Conservation (phyloP, 1,140 invertebrate genomes). For the Pogonognathellus flavescens region DNA sequence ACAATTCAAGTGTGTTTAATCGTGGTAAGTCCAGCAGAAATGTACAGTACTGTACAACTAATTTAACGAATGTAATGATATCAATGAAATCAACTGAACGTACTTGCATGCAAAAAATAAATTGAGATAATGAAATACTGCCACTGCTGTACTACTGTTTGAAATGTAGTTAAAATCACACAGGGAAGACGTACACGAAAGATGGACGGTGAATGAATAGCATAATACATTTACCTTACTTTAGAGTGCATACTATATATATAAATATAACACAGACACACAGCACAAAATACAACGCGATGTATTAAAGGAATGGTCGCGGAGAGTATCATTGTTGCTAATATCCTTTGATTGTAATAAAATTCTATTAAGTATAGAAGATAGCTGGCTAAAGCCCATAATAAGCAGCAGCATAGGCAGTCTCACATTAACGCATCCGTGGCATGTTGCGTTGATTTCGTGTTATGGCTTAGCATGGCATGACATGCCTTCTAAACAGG, state of each 20-base stretch:
- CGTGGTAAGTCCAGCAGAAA: neutral
- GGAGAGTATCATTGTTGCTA: conserved; percentile 18
- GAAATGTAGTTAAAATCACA: no score
- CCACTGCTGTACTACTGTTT: neutral
- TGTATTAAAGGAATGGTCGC: no score
- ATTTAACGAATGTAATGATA: conserved; percentile 39
- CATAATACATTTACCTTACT: no score
- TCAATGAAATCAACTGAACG: conserved; percentile 44
- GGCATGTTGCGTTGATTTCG: conserved; percentile 18
- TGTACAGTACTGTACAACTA: conserved; percentile 15
- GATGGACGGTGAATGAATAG: no score
- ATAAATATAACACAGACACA: no score
- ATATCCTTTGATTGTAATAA: conserved; percentile 46
- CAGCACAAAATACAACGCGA: no score
- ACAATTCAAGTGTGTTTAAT: neutral
- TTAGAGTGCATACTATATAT: no score
- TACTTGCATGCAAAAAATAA: conserved; percentile 43
- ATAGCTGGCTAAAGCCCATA: neutral
- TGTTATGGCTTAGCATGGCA: no score
- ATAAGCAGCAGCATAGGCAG: neutral
- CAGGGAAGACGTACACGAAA: no score
- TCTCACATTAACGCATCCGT: conserved; percentile 42
- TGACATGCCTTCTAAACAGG: no score
- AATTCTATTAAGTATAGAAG: conserved; percentile 18
- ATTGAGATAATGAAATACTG: conserved; percentile 41